Base-by-base conservation (phyloP, 2,113 vertebrate species). In the Cnemophilus loriae region DNA sequence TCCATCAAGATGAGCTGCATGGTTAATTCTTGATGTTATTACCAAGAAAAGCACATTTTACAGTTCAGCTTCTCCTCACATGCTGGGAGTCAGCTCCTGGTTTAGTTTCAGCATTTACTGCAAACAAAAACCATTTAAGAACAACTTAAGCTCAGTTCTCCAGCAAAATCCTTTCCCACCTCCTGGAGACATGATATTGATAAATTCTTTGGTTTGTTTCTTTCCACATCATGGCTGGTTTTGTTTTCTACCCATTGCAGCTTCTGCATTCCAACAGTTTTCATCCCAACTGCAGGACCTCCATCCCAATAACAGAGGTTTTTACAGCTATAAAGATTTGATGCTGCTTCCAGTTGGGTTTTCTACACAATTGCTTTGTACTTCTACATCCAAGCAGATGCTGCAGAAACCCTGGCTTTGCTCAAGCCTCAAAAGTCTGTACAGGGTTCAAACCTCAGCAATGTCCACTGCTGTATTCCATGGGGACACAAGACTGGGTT, bases 171-270 rank as follows among this genome's bases (percentile, higher is more conserved):
- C 56, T 53, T 71, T 28, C 70, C 65, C 26, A 78, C 27, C 33
- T 67, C 42, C 55, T 50, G 13, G 7, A 83, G 35, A 75, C 22
- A 21, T 0, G 0, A 9, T 39, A 71, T 1, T 4, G 24, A 69
- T 23, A n/a, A 39, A 39, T 35, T 30, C 17, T 22, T 87, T 24
- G 13, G 27, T 64, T 70, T 73, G 35, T n/a, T 52, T 37, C 53
- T 49, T 80, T 19, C 42, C 50, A 55, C 32, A 19, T 35, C 75
- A 52, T 3, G 14, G 30, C 16, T 39, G 17, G 9, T 23, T 82
- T 86, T 75, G 35, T 57, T 83, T 52, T 30, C 73, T 42, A 73
- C 63, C n/a, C n/a, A 26, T 3, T 15, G 27, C 41, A 85, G 33
- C 35, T 75, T 57, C 41, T 35, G 39, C 61, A 68, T 27, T 56